Evolutionary conservation across 2,797 vertebrate species (phyloP).

Genomic region (Cossypha caffra): DNA sequence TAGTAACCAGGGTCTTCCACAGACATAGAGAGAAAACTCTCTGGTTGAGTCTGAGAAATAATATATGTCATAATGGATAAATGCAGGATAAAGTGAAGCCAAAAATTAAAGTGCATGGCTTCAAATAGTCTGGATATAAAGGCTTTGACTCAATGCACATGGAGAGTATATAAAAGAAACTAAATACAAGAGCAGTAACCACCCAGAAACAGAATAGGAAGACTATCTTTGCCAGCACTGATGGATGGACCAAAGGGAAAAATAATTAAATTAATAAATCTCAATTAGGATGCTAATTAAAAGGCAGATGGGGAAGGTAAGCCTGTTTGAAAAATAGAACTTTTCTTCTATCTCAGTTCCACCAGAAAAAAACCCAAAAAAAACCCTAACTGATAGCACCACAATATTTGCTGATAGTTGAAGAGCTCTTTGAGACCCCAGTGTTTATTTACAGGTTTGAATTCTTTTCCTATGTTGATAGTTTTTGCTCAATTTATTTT

Average conservation of each 20-base stretch:
- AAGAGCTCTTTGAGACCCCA: neutral
- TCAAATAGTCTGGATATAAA: neutral
- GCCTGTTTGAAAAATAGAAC: neutral
- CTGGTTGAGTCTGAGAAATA: neutral
- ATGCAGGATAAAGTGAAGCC: neutral
- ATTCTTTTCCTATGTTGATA: neutral
- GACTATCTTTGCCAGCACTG: neutral
- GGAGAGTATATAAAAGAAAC: neutral
- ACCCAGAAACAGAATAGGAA: neutral
- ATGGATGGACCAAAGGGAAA: neutral
- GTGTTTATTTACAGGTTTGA: neutral
- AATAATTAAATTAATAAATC: neutral
- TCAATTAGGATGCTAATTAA: neutral
- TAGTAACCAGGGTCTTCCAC: neutral
- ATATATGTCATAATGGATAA: neutral
- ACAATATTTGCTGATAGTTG: neutral
- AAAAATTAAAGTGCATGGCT: neutral
- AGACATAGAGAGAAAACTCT: neutral
- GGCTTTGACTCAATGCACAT: neutral
- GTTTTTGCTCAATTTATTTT: neutral
- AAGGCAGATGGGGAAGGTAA: neutral
- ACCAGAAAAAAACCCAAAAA: accelerated
- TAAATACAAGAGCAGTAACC: neutral
- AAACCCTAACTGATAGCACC: neutral
- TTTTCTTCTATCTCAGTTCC: neutral